These are phyloP conservation scores for Heliothis peltigera DNA, from an alignment of 2,888 invertebrate species.

Conservation along the genomic window DNA sequence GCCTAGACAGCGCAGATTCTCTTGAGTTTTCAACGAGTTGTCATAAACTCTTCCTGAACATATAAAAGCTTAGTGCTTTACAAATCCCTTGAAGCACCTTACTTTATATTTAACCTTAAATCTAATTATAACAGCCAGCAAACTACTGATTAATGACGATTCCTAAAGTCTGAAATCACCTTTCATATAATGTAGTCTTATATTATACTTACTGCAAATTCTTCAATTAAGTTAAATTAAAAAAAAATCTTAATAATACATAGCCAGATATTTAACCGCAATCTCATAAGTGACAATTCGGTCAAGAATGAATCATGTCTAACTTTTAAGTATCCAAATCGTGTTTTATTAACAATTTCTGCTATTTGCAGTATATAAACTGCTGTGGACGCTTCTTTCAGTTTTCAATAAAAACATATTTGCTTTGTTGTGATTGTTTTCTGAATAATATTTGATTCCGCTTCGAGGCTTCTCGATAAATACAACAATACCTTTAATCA, in stretches of 20 bases:
- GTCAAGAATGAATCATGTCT: no score
- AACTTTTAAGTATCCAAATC: no score
- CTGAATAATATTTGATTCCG: background rate
- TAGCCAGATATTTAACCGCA: no score
- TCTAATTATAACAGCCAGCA: background rate
- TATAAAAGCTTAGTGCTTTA: background rate
- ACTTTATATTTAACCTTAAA: background rate
- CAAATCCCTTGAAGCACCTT: background rate
- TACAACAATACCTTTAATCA: slow-evolving; percentile 7
- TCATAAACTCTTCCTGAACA: slow-evolving; percentile 26
- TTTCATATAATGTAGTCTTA: no score
- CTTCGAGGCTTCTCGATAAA: background rate
- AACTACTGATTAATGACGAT: no score
- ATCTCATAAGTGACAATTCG: no score
- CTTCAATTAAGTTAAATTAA: no score
- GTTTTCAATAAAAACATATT: background rate
- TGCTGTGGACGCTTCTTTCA: background rate
- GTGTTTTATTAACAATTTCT: background rate
- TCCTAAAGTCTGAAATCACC: no score
- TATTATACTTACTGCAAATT: no score
- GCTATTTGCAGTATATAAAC: background rate
- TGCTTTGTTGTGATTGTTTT: slow-evolving; percentile 2
- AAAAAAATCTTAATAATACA: no score
- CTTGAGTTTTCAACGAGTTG: slow-evolving; percentile 21
- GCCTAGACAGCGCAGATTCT: slow-evolving; percentile 34